Conservation (phyloP, 2,797 vertebrate genomes). For the Adelosebastes latens region DNA sequence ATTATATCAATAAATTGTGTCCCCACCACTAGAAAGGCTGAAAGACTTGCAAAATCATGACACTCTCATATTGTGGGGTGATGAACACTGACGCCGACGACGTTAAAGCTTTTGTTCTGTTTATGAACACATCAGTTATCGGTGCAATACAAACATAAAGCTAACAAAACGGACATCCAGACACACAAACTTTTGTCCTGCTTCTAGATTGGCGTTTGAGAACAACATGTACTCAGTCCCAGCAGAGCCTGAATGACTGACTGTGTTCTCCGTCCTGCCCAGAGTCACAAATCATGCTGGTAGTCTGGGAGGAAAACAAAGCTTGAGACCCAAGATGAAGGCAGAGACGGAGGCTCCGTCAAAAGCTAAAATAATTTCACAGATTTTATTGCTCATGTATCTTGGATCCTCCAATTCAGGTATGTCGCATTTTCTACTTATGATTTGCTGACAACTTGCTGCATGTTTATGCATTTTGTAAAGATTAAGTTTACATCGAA, state of each 20-base stretch:
- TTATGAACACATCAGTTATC: neutral
- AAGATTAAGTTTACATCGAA: neutral
- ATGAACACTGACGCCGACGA: neutral
- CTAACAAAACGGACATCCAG: neutral
- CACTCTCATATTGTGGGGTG: neutral
- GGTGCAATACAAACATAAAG: neutral
- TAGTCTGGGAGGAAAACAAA: conserved; percentile 84
- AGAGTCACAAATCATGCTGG: conserved; percentile 88
- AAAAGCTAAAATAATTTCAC: conserved; percentile 70
- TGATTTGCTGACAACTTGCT: neutral
- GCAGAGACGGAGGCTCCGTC: conserved; percentile 81
- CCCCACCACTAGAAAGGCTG: neutral
- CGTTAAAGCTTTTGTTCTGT: neutral
- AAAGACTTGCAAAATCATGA: neutral
- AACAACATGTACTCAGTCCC: conserved; percentile 82
- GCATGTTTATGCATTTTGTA: neutral
- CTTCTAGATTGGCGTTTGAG: conserved; percentile 76
- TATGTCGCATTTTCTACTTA: conserved; percentile 68
- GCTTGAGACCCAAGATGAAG: conserved; percentile 91
- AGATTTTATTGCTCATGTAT: conserved; percentile 79
- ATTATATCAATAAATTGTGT: too few species aligned
- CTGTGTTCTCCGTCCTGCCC: conserved; percentile 86
- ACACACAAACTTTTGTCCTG: conserved; percentile 55
- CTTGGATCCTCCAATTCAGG: conserved; percentile 83
- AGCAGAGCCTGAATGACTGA: conserved; percentile 81